These are phyloP conservation scores for Pempheris klunzingeri DNA, from an alignment of 2,797 vertebrate species.

Conservation along the genomic window DNA sequence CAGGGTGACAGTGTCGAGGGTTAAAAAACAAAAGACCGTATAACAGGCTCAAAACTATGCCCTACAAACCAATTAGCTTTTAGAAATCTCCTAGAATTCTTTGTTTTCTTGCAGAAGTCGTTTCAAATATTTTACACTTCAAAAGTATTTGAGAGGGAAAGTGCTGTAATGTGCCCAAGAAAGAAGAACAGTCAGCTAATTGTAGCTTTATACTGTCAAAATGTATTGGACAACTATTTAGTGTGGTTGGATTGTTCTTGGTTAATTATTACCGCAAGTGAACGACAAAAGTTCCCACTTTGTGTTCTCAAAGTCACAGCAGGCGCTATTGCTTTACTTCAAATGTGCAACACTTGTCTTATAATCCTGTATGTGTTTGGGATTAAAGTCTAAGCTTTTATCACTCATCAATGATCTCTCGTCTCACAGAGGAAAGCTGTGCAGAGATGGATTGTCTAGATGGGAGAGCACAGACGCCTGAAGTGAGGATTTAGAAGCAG, in stretches of 20 bases:
- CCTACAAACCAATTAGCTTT: not conserved
- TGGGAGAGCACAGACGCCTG: constrained; percentile 55
- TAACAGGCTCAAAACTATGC: not conserved
- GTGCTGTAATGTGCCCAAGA: not conserved
- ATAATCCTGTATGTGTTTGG: constrained; percentile 63
- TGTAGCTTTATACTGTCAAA: not conserved
- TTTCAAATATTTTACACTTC: not conserved
- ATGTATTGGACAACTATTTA: not conserved
- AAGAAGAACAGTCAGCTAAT: not conserved
- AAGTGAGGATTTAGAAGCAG: constrained; percentile 70
- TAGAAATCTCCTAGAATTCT: not conserved
- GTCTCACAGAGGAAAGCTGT: constrained; percentile 56
- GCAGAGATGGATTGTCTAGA: constrained; percentile 66
- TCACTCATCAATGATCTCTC: constrained; percentile 67
- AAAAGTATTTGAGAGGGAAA: not conserved
- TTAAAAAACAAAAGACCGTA: not conserved
- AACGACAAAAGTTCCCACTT: constrained; percentile 11
- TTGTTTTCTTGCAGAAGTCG: not conserved
- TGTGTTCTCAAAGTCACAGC: constrained; percentile 35
- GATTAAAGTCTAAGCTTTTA: constrained; percentile 72
- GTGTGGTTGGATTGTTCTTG: not conserved
- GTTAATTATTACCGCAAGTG: not conserved
- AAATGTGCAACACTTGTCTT: constrained; percentile 53
- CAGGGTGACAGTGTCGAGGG: not conserved
- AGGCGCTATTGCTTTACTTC: constrained; percentile 23